Evolutionary conservation across 2,113 vertebrate genomes (phyloP).

Genomic region (Protomyctophum bolini): DNA sequence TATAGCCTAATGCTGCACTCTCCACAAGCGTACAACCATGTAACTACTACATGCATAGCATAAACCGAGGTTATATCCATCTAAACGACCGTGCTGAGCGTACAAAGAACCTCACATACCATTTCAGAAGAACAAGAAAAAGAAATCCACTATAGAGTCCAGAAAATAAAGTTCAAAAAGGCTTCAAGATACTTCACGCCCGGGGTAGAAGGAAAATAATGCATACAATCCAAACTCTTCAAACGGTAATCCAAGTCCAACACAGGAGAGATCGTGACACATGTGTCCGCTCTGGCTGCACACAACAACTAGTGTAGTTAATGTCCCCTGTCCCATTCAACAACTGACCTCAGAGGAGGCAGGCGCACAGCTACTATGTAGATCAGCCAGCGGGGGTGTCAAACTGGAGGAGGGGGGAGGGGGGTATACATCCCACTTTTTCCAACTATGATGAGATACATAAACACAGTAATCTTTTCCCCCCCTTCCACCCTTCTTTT

Average conservation of each 20-base stretch:
- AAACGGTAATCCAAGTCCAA: slow-evolving; percentile 55
- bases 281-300: slow-evolving; percentile 43
- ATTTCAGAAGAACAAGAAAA: slow-evolving; percentile 43
- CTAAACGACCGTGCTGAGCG: not conserved
- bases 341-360: slow-evolving; percentile 77
- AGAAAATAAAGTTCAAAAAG: slow-evolving; percentile 44
- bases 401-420: slow-evolving; percentile 53
- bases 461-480: slow-evolving; percentile 7
- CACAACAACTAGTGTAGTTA: slow-evolving; percentile 46
- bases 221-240: slow-evolving; percentile 43
- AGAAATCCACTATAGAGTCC: slow-evolving; percentile 32
- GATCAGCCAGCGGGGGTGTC: slow-evolving; percentile 72
- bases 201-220: not conserved
- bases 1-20: not conserved
- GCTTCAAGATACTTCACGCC: slow-evolving; percentile 43
- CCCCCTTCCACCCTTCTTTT: slow-evolving; percentile 56
- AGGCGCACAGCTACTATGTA: slow-evolving; percentile 74
- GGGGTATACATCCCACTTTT: slow-evolving; percentile 67
- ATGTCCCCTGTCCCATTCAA: slow-evolving; percentile 71
- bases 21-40: not conserved
- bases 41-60: not conserved
- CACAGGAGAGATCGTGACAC: slow-evolving; percentile 45
- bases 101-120: slow-evolving; percentile 62
- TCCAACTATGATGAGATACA: slow-evolving; percentile 54
- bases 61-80: not conserved